A percentile compares a stretch with the other conserved stretches of the same genome.
Conservation (phyloP, 2,113 vertebrate species). For the Motacilla tschutschensis region DNA sequence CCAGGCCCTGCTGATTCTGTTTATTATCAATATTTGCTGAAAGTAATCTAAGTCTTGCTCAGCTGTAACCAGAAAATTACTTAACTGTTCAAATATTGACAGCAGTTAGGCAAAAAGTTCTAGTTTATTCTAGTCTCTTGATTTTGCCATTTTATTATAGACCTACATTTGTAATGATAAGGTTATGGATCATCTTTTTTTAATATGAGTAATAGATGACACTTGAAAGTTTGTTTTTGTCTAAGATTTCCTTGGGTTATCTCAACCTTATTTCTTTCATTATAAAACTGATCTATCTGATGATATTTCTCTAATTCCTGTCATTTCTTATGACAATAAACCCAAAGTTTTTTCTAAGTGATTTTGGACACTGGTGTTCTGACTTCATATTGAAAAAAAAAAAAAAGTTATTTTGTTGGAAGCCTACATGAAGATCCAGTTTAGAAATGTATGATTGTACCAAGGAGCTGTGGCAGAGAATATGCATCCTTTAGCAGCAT, state of each 20-base stretch:
- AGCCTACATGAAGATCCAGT: neutral
- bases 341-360: neutral
- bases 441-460: neutral
- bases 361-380: neutral
- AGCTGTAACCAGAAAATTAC: constrained; percentile 3
- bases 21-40: constrained; percentile 43
- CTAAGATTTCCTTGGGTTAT: neutral
- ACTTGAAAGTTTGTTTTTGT: neutral
- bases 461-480: neutral
- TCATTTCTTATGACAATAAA: neutral
- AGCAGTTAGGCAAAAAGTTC: neutral
- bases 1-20: neutral
- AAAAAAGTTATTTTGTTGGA: neutral
- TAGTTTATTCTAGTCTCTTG: neutral
- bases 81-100: constrained; percentile 7
- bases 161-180: neutral
- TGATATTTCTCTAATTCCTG: neutral
- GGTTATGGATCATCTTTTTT: neutral
- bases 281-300: neutral
- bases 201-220: neutral
- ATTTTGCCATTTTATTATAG: neutral
- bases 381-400: neutral
- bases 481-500: neutral
- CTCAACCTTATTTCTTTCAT: neutral
- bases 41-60: neutral